Evolutionary conservation across 2,113 vertebrate species (phyloP).

Genomic region (Heterotis niloticus): DNA sequence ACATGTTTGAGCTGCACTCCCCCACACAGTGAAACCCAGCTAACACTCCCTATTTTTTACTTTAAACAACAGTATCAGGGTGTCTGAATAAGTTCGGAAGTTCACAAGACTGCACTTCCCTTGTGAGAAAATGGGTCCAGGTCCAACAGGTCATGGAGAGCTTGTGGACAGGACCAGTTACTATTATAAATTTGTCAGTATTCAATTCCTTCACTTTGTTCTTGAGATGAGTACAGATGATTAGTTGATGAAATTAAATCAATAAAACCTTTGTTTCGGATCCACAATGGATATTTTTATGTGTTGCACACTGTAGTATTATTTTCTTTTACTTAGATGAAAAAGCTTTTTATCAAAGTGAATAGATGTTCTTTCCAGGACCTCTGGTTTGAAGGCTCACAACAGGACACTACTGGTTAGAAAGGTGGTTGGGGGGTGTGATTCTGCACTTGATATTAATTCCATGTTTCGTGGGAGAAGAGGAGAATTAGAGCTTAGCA

Average conservation of each 20-base stretch:
- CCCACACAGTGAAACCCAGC: neutral
- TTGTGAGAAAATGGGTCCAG: neutral
- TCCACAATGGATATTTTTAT: neutral
- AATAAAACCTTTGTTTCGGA: neutral
- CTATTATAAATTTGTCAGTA: neutral
- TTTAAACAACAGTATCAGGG: slow-evolving; percentile 1
- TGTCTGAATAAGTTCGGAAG: neutral
- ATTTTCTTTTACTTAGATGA: too few relatives aligned
- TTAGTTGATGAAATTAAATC: neutral
- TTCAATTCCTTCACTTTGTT: neutral
- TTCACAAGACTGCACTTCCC: slow-evolving; percentile 16
- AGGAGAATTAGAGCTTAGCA: slow-evolving; percentile 25
- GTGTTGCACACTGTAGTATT: neutral
- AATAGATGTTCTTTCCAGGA: neutral
- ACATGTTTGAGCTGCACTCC: slow-evolving; percentile 3
- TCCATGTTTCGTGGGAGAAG: slow-evolving; percentile 25
- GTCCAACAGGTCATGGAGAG: neutral
- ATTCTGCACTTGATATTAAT: slow-evolving; percentile 37
- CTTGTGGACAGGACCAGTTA: neutral
- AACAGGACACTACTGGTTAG: too few relatives aligned
- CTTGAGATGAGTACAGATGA: neutral
- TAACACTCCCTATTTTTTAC: neutral
- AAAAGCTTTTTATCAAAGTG: neutral
- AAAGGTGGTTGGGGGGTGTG: slow-evolving; percentile 11
- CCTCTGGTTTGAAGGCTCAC: neutral